A percentile compares a stretch with the other conserved stretches of the same genome.
Evolutionary conservation across 2,797 vertebrate genomes (phyloP).

Genomic region (Acrossocheilus fasciatus): DNA sequence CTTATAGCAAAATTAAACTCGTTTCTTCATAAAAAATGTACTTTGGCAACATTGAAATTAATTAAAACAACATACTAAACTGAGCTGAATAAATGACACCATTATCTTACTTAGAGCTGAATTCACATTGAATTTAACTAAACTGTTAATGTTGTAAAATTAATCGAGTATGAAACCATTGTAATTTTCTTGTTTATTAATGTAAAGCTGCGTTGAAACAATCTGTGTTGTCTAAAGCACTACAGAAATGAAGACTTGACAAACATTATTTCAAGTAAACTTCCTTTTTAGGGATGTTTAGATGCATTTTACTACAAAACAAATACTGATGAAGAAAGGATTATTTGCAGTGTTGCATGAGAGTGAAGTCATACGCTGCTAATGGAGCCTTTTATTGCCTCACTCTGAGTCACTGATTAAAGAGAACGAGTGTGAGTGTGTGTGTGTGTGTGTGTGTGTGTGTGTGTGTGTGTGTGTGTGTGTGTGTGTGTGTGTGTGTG

Average conservation of each 20-base stretch:
- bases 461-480: too few species aligned
- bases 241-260: not conserved
- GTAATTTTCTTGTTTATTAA: not conserved
- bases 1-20: not conserved
- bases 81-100: not conserved
- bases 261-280: not conserved
- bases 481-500: too few species aligned
- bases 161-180: too few species aligned
- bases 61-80: not conserved
- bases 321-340: not conserved
- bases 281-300: not conserved
- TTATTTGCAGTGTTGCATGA: not conserved
- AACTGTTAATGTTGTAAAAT: too few species aligned
- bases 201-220: not conserved
- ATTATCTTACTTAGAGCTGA: not conserved
- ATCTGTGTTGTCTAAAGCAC: not conserved
- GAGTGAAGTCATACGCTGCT: not conserved
- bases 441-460: too few species aligned
- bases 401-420: not conserved
- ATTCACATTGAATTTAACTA: not conserved
- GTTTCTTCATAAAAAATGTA: not conserved
- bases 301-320: not conserved
- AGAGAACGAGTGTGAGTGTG: not conserved
- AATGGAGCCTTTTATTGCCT: not conserved
- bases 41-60: not conserved